phyloP scores from a whole-genome alignment of 1,140 invertebrate species.

The Dendroctonus valens region DNA sequence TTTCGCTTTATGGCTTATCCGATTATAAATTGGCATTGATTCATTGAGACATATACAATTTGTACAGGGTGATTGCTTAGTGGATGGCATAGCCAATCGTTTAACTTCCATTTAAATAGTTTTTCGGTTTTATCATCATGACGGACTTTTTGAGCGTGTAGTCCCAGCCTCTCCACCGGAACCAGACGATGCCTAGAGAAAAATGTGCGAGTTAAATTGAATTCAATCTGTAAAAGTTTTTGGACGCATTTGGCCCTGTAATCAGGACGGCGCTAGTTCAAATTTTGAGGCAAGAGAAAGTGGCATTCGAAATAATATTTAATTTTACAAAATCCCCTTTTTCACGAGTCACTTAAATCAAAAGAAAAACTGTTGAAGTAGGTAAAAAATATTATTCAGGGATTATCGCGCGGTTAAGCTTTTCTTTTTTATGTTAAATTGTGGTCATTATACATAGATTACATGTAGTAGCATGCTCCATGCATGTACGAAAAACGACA shows the following conservation, averaged over 20 bases:
- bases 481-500: too few species aligned
- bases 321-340: too few species aligned
- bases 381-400: background rate
- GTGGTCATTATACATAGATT: background rate
- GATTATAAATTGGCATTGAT: background rate
- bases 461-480: too few species aligned
- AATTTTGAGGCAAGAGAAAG: too few species aligned
- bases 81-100: background rate
- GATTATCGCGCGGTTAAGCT: background rate
- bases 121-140: constrained; percentile 88
- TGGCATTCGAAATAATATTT: too few species aligned
- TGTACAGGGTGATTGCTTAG: background rate
- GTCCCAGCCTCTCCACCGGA: constrained; percentile 91
- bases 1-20: background rate
- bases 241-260: too few species aligned
- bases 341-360: too few species aligned
- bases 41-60: constrained; percentile 4
- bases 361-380: too few species aligned
- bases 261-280: too few species aligned
- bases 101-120: constrained; percentile 50
- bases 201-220: background rate
- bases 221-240: too few species aligned
- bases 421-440: background rate
- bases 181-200: constrained; percentile 82
- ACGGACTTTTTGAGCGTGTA: constrained; percentile 84